phyloP scores from a whole-genome alignment of 2,888 invertebrate genomes.

The Tetanocera ferruginea region DNA sequence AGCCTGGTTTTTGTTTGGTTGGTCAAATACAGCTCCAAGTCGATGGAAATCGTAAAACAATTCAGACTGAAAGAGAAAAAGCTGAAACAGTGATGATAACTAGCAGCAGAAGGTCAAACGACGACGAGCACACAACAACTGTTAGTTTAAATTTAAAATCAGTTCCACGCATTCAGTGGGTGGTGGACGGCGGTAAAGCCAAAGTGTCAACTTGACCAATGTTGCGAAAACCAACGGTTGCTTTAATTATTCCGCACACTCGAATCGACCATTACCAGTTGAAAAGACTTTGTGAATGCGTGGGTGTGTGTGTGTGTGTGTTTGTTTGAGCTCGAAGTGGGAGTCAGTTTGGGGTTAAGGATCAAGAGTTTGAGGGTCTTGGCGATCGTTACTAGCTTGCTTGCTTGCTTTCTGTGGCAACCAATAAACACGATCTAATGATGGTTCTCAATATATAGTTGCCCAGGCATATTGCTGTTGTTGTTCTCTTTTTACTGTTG shows the following conservation, averaged over 20 bases:
- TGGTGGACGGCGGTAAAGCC: background rate
- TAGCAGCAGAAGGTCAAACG: background rate
- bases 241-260: slow-evolving; percentile 40
- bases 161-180: background rate
- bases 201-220: slow-evolving; percentile 29
- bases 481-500: background rate
- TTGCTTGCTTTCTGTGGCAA: background rate
- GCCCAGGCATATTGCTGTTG: background rate
- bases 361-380: background rate
- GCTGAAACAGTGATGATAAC: background rate
- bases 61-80: background rate
- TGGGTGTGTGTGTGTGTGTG: background rate
- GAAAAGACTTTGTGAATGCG: background rate
- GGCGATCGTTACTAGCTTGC: background rate
- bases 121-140: background rate
- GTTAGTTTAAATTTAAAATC: background rate
- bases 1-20: background rate
- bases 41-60: background rate
- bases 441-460: background rate
- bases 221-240: slow-evolving; percentile 37
- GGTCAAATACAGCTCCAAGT: background rate
- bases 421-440: slow-evolving; percentile 15
- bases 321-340: background rate
- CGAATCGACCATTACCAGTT: background rate
- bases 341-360: background rate